These are phyloP conservation scores for Lasioglossum malachurum DNA, from an alignment of 2,888 invertebrate species.

Conservation along the genomic window DNA sequence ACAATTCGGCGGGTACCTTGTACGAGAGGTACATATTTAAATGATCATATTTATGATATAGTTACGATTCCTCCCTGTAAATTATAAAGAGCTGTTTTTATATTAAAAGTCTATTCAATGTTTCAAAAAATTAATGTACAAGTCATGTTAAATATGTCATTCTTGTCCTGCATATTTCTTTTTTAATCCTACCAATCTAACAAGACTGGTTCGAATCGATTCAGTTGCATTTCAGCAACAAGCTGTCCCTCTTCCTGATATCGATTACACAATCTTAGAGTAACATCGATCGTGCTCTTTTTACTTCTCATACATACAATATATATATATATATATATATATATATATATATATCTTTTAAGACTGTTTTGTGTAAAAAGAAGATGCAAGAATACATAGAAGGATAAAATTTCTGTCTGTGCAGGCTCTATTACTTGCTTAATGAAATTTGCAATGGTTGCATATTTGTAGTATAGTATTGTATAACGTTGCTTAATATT, in stretches of 20 bases:
- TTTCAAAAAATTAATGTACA: conserved; percentile 44
- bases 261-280: conserved; percentile 43
- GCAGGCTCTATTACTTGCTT: conserved; percentile 52
- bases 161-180: conserved; percentile 46
- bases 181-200: conserved; percentile 47
- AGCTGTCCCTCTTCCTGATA: conserved; percentile 46
- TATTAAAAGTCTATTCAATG: conserved; percentile 57
- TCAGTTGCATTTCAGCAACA: conserved; percentile 36
- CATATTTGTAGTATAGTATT: conserved; percentile 34
- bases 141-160: conserved; percentile 46
- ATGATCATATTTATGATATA: conserved; percentile 58
- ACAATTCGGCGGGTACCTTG: conserved; percentile 50
- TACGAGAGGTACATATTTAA: conserved; percentile 58
- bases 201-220: conserved; percentile 41
- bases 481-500: conserved; percentile 36
- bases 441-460: conserved; percentile 36
- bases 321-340: not conserved
- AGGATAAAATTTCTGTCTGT: conserved; percentile 41
- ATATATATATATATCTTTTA: conserved; percentile 43
- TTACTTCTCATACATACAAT: conserved; percentile 36
- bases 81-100: conserved; percentile 48
- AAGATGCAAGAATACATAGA: conserved; percentile 62
- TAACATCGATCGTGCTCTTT: conserved; percentile 52
- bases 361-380: conserved; percentile 66
- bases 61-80: conserved; percentile 70